Conservation (phyloP, 1,140 invertebrate species). For the Acyrthosiphon pisum region DNA sequence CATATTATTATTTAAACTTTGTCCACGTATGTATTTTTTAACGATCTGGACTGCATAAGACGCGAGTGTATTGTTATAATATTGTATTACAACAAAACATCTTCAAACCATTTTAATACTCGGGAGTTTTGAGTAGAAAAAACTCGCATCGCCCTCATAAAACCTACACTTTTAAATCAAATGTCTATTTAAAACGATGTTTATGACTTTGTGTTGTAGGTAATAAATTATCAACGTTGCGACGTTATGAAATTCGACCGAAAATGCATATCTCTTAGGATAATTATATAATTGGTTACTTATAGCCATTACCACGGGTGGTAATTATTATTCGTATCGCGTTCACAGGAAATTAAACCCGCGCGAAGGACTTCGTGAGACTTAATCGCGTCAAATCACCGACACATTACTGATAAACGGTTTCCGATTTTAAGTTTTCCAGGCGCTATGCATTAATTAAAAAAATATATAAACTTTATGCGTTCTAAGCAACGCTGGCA, state of each 20-base stretch:
- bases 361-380: background rate
- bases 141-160: background rate
- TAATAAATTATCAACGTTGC: background rate
- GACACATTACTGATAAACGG: conserved; percentile 4
- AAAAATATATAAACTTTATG: background rate
- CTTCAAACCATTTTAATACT: background rate
- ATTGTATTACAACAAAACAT: background rate
- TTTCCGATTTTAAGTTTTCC: background rate
- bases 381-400: background rate
- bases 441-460: background rate
- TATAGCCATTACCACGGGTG: background rate
- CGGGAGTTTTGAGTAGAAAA: background rate
- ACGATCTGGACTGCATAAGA: background rate
- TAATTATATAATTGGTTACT: background rate
- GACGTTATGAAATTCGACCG: background rate
- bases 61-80: background rate
- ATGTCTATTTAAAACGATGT: background rate
- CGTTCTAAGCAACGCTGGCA: too few relatives aligned
- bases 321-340: conserved; percentile 5
- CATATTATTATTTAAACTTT: background rate
- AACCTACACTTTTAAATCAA: background rate
- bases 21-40: background rate
- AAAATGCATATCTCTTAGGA: background rate
- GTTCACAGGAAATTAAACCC: background rate
- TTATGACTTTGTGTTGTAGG: background rate